These are phyloP conservation scores for Ceuthmochares aereus DNA, from an alignment of 2,113 vertebrate genomes.

Conservation along the genomic window DNA sequence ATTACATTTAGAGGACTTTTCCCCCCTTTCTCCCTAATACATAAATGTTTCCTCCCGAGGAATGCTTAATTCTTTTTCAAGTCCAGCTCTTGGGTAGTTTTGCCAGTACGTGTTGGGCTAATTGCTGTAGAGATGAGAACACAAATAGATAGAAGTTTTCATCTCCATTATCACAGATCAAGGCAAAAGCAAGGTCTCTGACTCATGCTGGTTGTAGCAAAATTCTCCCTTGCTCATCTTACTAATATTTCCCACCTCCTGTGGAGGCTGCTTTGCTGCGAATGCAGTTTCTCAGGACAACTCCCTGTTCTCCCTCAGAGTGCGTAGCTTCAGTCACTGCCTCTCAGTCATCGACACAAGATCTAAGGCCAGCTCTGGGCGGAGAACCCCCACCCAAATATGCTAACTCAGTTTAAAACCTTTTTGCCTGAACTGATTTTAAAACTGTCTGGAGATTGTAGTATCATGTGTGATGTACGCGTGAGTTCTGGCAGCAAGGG, in stretches of 20 bases:
- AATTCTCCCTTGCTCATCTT: slow-evolving; percentile 16
- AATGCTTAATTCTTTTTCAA: not conserved
- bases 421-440: not conserved
- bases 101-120: not conserved
- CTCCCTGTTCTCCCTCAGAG: not conserved
- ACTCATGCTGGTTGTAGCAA: not conserved
- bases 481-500: not conserved
- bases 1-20: not conserved
- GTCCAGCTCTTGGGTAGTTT: not conserved
- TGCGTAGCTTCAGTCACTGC: not conserved
- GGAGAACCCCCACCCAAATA: not conserved
- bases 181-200: slow-evolving; percentile 6
- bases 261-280: not conserved
- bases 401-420: not conserved
- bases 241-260: not conserved
- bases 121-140: not conserved
- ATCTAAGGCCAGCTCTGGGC: not conserved
- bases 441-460: not conserved
- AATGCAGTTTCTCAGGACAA: slow-evolving; percentile 21
- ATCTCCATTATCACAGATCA: slow-evolving; percentile 10
- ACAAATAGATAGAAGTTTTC: slow-evolving; percentile 14
- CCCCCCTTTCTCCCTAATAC: not conserved
- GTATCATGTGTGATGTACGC: not conserved
- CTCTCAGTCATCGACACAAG: not conserved
- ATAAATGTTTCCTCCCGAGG: not conserved